Conservation (phyloP, 2,797 vertebrate species). For the Gymnothorax javanicus region DNA sequence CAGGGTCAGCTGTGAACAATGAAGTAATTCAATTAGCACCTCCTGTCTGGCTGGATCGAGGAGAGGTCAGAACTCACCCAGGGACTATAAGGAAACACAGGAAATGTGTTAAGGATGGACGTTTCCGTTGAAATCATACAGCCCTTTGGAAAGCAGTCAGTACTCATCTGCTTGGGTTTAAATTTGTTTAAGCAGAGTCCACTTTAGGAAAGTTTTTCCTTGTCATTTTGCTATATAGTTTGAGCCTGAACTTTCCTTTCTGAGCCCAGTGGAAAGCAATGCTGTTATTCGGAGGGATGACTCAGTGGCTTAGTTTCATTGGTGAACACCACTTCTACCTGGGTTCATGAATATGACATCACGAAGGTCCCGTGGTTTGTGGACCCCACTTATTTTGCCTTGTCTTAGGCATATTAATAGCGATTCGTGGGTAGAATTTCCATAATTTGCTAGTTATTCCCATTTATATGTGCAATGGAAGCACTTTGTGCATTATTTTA, state of each 20-base stretch:
- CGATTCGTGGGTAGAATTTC: too few species aligned
- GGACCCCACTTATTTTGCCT: too few species aligned
- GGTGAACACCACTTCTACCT: too few species aligned
- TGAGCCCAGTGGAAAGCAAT: not conserved
- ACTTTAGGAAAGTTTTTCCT: not conserved
- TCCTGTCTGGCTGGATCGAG: not conserved
- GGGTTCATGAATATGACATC: too few species aligned
- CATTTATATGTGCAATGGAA: too few species aligned
- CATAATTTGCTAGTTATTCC: too few species aligned
- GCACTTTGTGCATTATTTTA: too few species aligned
- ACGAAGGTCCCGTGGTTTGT: too few species aligned
- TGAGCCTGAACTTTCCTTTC: not conserved
- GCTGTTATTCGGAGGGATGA: not conserved
- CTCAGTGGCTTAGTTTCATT: not conserved
- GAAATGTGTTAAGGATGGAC: conserved; percentile 7
- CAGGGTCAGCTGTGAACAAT: conserved; percentile 16
- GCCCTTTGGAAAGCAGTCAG: conserved; percentile 6
- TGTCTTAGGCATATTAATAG: too few species aligned
- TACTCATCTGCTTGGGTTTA: not conserved
- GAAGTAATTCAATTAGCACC: conserved; percentile 22
- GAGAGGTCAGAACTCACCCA: conserved; percentile 14
- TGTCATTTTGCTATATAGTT: not conserved
- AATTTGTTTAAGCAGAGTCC: not conserved
- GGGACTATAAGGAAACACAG: conserved; percentile 15
- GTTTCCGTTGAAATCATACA: not conserved